Evolutionary conservation across 2,888 invertebrate genomes (phyloP).

Genomic region (Dicyrtoma fusca): DNA sequence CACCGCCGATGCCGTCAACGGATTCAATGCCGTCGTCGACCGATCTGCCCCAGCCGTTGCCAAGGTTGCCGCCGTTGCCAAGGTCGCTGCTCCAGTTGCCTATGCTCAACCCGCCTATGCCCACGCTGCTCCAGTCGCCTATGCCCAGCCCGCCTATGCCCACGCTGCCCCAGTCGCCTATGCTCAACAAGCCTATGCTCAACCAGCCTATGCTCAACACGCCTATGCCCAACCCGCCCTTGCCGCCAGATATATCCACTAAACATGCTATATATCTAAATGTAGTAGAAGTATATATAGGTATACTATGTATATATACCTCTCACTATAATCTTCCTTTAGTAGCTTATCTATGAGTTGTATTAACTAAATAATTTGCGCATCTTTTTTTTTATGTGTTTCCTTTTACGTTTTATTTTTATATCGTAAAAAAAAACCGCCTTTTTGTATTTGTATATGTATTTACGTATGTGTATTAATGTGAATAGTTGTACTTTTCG

Average conservation of each 20-base stretch:
- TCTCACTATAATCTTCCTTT: too few relatives aligned
- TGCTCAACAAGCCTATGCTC: not conserved
- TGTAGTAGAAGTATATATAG: not conserved
- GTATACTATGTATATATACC: not conserved
- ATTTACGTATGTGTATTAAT: too few relatives aligned
- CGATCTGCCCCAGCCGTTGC: slow-evolving; percentile 12
- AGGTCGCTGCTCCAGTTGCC: slow-evolving; percentile 23
- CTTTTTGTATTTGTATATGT: not conserved
- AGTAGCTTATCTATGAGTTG: too few relatives aligned
- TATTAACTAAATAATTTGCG: too few relatives aligned
- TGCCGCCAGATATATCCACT: not conserved
- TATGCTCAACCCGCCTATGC: slow-evolving; percentile 1
- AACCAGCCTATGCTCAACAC: slow-evolving; percentile 6
- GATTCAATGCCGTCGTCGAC: slow-evolving; percentile 42
- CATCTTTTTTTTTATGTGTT: too few relatives aligned
- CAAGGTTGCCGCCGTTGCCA: slow-evolving; percentile 13
- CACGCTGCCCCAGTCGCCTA: slow-evolving; percentile 9
- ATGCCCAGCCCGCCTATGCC: not conserved
- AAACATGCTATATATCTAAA: not conserved
- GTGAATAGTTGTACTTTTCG: too few relatives aligned
- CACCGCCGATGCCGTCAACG: slow-evolving; percentile 39
- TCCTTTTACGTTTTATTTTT: not conserved
- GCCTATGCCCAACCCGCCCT: not conserved
- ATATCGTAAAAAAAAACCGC: not conserved
- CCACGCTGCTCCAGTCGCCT: not conserved